phyloP scores from a whole-genome alignment of 1,140 invertebrate genomes.

The Drosophila simulans region DNA sequence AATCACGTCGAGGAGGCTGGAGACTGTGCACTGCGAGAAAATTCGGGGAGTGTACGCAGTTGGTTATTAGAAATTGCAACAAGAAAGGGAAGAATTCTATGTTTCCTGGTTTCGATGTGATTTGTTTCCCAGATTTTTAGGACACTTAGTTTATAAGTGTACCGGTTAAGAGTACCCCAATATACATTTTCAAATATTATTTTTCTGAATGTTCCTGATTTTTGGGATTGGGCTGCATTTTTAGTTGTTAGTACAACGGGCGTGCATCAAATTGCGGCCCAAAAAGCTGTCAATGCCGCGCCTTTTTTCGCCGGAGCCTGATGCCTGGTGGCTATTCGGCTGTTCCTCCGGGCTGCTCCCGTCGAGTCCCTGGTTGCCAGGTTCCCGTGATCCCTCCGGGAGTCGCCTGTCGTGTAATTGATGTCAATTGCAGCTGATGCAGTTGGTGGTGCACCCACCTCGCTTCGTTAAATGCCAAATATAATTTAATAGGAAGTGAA shows the following conservation, averaged over 20 bases:
- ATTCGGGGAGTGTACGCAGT: not conserved
- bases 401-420: slow-evolving; percentile 75
- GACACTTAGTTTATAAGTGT: too few relatives aligned
- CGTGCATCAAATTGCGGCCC: slow-evolving; percentile 67
- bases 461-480: slow-evolving; percentile 79
- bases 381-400: slow-evolving; percentile 35
- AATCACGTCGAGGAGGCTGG: slow-evolving; percentile 61
- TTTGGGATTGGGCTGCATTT: slow-evolving; percentile 16
- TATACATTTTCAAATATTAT: not conserved
- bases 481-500: slow-evolving; percentile 83
- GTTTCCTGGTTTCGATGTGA: too few relatives aligned
- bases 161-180: too few relatives aligned
- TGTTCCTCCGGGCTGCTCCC: slow-evolving; percentile 23
- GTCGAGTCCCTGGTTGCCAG: slow-evolving; percentile 1
- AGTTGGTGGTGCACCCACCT: slow-evolving; percentile 63
- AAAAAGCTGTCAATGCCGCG: slow-evolving; percentile 66
- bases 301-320: slow-evolving; percentile 41
- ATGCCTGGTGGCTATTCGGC: slow-evolving; percentile 17
- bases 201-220: slow-evolving; percentile 11
- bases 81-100: too few relatives aligned
- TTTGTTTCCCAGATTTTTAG: too few relatives aligned
- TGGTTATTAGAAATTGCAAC: too few relatives aligned
- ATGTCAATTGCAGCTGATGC: slow-evolving; percentile 64
- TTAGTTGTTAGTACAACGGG: slow-evolving; percentile 37
- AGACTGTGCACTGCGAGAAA: slow-evolving; percentile 21